A percentile compares a stretch with the other conserved stretches of the same genome.
Conservation (phyloP, 2,113 vertebrate species). For the Vicugna pacos region DNA sequence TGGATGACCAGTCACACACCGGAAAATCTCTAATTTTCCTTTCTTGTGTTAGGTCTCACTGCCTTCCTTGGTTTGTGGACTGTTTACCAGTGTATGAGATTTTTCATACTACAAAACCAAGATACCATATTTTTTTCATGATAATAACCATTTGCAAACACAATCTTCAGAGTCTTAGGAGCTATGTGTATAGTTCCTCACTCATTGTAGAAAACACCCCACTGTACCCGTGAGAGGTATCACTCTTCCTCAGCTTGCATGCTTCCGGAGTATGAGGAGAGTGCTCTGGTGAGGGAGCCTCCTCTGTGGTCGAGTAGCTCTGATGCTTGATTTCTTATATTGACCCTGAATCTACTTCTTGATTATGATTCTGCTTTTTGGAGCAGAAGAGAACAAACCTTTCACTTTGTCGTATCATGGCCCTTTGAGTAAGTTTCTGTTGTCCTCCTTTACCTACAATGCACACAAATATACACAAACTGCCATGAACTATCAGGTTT, state of each 20-base stretch:
- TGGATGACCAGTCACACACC: neutral
- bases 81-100: neutral
- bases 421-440: neutral
- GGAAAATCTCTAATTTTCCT: constrained; percentile 10
- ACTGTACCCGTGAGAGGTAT: neutral
- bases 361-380: neutral
- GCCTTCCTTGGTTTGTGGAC: neutral
- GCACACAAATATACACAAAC: neutral
- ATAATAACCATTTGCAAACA: constrained; percentile 31
- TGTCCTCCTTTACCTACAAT: neutral
- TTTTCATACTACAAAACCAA: constrained; percentile 1
- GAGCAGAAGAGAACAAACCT: neutral
- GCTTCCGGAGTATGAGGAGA: neutral
- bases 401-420: neutral
- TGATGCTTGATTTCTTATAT: neutral
- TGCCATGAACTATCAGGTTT: neutral
- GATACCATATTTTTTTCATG: neutral
- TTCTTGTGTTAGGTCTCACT: neutral
- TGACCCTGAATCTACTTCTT: neutral
- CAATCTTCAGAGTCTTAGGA: neutral
- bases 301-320: neutral
- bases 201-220: neutral
- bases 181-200: neutral
- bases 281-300: neutral
- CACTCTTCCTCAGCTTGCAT: neutral